Evolutionary conservation across 2,888 invertebrate species (phyloP).

Genomic region (Platycheirus rosarum): DNA sequence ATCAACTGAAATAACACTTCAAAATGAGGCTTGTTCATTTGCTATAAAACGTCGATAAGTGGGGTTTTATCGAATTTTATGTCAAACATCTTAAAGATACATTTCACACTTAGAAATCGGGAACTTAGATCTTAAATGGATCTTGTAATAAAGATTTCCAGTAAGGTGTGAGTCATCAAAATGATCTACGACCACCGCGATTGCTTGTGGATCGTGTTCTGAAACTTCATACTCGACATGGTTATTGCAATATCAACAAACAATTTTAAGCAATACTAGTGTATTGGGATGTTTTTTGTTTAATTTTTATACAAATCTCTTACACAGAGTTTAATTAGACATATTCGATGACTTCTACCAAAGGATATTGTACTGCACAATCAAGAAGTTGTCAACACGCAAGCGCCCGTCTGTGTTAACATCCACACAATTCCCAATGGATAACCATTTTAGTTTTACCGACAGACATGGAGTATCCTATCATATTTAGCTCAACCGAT

Average conservation of each 20-base stretch:
- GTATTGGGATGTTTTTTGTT: too few relatives aligned
- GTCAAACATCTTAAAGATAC: too few relatives aligned
- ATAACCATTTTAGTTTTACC: slow-evolving; percentile 46
- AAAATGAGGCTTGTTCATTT: too few relatives aligned
- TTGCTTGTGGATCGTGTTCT: not conserved
- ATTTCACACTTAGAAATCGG: too few relatives aligned
- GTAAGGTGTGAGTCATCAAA: too few relatives aligned
- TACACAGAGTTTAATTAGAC: slow-evolving; percentile 60
- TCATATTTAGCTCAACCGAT: slow-evolving; percentile 69
- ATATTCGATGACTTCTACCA: slow-evolving; percentile 11
- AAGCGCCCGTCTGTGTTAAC: slow-evolving; percentile 49
- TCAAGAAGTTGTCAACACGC: slow-evolving; percentile 39
- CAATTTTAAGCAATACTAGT: too few relatives aligned
- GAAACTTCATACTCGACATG: slow-evolving; percentile 3
- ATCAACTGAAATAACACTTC: not conserved
- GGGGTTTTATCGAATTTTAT: too few relatives aligned
- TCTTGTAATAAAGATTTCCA: too few relatives aligned
- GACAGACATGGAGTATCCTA: slow-evolving; percentile 31
- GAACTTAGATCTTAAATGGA: too few relatives aligned
- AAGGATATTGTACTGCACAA: slow-evolving; percentile 43
- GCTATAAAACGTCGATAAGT: too few relatives aligned
- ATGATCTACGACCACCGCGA: not conserved
- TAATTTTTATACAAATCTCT: slow-evolving; percentile 43
- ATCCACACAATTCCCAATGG: slow-evolving; percentile 69
- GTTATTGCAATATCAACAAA: slow-evolving; percentile 30